phyloP scores from a whole-genome alignment of 2,888 invertebrate species.

The Acleris holmiana region DNA sequence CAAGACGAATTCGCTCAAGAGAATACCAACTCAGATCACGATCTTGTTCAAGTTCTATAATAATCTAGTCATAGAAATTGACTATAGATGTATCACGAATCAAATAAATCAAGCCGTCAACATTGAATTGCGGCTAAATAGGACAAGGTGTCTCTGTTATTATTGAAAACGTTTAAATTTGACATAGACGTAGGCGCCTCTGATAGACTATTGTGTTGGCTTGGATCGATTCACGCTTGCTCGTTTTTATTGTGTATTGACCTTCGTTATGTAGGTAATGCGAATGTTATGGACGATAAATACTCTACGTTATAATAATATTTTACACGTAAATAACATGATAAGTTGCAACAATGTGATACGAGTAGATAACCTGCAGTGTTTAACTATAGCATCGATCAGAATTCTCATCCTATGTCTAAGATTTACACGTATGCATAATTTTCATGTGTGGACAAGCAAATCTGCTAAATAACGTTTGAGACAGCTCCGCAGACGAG shows the following conservation, averaged over 20 bases:
- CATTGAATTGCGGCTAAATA: conserved; percentile 54
- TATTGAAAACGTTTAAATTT: conserved; percentile 52
- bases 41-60: conserved; percentile 25
- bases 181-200: conserved; percentile 43
- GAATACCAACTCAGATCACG: background rate
- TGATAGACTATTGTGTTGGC: conserved; percentile 62
- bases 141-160: conserved; percentile 56
- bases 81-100: conserved; percentile 50
- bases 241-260: conserved; percentile 44
- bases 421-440: conserved; percentile 45
- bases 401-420: conserved; percentile 6
- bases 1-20: no score
- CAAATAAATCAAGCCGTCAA: conserved; percentile 56
- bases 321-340: conserved; percentile 1
- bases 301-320: conserved; percentile 9
- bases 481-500: conserved; percentile 42
- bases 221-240: conserved; percentile 46
- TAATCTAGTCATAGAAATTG: conserved; percentile 37
- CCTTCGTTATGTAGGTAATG: conserved; percentile 42
- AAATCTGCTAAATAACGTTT: conserved; percentile 54
- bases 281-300: conserved; percentile 28
- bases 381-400: background rate
- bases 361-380: background rate
- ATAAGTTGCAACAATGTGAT: background rate
- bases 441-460: conserved; percentile 56